Percentiles rank a stretch among this genome's conserved stretches.
Conservation (phyloP, 2,797 vertebrate genomes). For the Sebastiscus tertius region DNA sequence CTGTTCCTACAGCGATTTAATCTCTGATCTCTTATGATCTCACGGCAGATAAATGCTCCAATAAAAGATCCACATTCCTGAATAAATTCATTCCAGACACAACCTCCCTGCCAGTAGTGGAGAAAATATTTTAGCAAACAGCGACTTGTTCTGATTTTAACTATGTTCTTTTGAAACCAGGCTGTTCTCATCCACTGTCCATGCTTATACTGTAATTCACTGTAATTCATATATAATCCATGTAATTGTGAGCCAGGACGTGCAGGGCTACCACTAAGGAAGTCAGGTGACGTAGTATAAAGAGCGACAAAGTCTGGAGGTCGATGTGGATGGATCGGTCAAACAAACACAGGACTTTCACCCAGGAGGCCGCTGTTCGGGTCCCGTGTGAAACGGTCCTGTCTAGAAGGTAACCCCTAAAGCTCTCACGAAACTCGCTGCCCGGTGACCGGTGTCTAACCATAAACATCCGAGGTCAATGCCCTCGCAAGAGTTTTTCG, state of each 20-base stretch:
- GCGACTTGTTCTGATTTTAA: neutral
- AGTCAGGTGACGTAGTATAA: no score
- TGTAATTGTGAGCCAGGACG: neutral
- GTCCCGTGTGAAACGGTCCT: no score
- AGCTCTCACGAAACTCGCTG: no score
- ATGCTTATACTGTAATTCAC: neutral
- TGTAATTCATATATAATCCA: neutral
- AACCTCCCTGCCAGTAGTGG: neutral
- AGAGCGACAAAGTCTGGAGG: no score
- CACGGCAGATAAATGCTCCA: neutral
- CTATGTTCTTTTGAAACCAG: neutral
- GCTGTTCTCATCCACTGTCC: neutral
- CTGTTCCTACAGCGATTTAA: neutral
- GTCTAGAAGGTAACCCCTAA: no score
- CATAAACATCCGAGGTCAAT: no score
- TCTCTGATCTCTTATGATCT: neutral
- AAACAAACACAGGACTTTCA: no score
- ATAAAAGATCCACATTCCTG: neutral
- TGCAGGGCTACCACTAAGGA: neutral
- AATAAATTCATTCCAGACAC: neutral
- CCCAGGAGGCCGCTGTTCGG: no score
- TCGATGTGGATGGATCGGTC: no score
- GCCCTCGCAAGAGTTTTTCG: no score
- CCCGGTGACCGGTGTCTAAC: no score
- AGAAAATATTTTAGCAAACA: neutral